Percentiles rank a stretch among this genome's conserved stretches.
These are phyloP conservation scores for Epinephelus lanceolatus DNA, from an alignment of 2,113 vertebrate species.

Conservation along the genomic window DNA sequence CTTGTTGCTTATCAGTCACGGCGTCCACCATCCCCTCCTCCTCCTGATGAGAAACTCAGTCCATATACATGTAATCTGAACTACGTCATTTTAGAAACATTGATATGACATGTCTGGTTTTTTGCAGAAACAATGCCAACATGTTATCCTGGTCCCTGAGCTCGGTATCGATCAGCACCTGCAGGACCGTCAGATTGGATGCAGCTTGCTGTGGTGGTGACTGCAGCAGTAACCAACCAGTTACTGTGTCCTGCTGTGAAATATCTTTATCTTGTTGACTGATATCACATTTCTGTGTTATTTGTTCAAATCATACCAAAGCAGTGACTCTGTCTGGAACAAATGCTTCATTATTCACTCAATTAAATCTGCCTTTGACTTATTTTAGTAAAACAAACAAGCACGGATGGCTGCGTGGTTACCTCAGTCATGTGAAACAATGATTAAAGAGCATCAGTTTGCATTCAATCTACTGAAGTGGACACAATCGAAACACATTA, in stretches of 20 bases:
- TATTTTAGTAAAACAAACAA: conserved; percentile 34
- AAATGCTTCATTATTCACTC: conserved; percentile 18
- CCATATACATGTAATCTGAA: too few species aligned
- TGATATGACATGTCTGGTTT: too few species aligned
- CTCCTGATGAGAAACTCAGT: too few species aligned
- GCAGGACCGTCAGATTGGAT: background rate
- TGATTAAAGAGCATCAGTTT: background rate
- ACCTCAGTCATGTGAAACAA: background rate
- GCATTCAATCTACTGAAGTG: background rate
- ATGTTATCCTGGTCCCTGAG: too few species aligned
- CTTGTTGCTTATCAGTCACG: too few species aligned
- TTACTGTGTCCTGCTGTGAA: background rate
- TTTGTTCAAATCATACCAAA: conserved; percentile 39
- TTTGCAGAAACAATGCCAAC: too few species aligned
- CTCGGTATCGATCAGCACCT: background rate
- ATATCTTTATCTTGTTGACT: conserved; percentile 1
- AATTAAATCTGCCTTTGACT: conserved; percentile 7
- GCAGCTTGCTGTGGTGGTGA: background rate
- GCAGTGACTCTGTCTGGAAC: conserved; percentile 38
- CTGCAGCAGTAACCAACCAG: too few species aligned
- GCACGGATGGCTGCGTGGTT: background rate
- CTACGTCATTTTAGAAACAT: too few species aligned
- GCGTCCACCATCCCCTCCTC: too few species aligned
- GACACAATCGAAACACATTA: background rate
- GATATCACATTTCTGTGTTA: conserved; percentile 3